A percentile compares a stretch with the other conserved stretches of the same genome.
These are phyloP conservation scores for Rhynchotus rufescens DNA, from an alignment of 2,797 vertebrate genomes.

Conservation along the genomic window DNA sequence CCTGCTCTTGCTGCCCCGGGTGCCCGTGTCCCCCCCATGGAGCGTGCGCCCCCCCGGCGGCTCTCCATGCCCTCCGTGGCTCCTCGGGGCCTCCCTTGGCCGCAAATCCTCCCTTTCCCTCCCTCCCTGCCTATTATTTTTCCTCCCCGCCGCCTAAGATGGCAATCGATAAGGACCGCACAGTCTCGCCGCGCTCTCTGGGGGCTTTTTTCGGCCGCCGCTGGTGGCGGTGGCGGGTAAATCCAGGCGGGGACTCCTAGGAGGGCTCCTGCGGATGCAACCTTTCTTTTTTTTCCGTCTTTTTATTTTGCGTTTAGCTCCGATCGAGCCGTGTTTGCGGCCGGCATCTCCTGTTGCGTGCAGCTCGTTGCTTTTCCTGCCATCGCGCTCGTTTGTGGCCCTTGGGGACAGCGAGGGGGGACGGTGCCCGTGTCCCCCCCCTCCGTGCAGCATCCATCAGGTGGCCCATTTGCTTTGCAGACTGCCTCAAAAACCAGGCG, in stretches of 20 bases:
- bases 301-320: not conserved
- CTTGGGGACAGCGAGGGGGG: no score
- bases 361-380: slow-evolving; percentile 38
- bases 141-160: not conserved
- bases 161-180: not conserved
- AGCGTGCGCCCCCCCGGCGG: no score
- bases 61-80: no score
- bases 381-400: not conserved
- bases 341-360: slow-evolving; percentile 50
- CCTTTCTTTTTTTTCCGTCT: not conserved
- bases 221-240: not conserved
- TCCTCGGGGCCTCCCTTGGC: not conserved
- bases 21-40: no score
- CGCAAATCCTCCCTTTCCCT: not conserved
- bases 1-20: no score
- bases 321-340: slow-evolving; percentile 7
- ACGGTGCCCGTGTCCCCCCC: not conserved
- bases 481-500: not conserved
- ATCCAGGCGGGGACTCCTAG: not conserved
- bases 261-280: not conserved
- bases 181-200: not conserved
- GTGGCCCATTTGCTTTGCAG: not conserved
- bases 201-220: not conserved
- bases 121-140: not conserved
- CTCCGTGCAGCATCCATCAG: not conserved